Percentiles rank a stretch among this genome's conserved stretches.
Evolutionary conservation across 1,140 invertebrate genomes (phyloP).

Genomic region (Elymnias hypermnestra): DNA sequence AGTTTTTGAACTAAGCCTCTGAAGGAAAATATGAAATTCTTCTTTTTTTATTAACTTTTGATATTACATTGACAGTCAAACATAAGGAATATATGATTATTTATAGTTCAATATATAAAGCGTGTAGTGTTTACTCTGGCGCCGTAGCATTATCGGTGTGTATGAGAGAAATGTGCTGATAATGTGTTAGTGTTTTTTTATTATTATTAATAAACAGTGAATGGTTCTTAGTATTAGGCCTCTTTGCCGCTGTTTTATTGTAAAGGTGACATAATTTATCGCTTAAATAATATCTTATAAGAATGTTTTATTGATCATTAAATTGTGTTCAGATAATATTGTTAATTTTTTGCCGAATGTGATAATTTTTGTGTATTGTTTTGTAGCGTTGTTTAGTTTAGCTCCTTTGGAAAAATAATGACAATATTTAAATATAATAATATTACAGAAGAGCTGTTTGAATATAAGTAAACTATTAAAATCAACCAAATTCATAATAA

Average conservation of each 20-base stretch:
- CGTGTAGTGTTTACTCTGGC: conserved; percentile 45
- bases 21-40: too few species aligned
- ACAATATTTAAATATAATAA: too few species aligned
- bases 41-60: too few species aligned
- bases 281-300: conserved; percentile 4
- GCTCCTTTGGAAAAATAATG: too few species aligned
- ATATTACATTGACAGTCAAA: too few species aligned
- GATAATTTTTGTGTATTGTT: too few species aligned
- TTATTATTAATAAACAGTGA: conserved; percentile 7
- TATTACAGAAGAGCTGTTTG: too few species aligned
- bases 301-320: conserved; percentile 12
- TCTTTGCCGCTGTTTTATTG: conserved; percentile 17
- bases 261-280: conserved; percentile 30
- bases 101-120: neutral
- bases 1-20: too few species aligned
- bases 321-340: conserved; percentile 6
- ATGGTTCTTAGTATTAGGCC: conserved; percentile 18
- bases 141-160: conserved; percentile 32
- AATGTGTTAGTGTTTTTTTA: conserved; percentile 15
- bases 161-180: conserved; percentile 33
- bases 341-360: too few species aligned
- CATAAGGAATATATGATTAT: neutral
- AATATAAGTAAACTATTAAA: too few species aligned
- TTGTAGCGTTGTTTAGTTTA: too few species aligned
- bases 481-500: too few species aligned